These are phyloP conservation scores for Schrankia costaestrigalis DNA, from an alignment of 2,888 invertebrate species.

Conservation along the genomic window DNA sequence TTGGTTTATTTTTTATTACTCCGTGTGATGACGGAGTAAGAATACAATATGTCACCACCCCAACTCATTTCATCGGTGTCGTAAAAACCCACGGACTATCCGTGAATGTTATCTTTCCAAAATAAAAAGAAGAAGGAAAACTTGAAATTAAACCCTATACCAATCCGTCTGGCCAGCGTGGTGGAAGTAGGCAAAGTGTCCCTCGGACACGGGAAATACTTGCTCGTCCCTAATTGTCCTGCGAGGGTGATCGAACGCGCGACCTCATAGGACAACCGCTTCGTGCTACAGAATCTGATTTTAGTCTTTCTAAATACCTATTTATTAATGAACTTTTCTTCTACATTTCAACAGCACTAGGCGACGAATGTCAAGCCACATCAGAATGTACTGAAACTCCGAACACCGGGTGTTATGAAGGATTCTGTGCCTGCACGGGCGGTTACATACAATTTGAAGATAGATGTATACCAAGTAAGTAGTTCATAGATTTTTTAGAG, in stretches of 20 bases:
- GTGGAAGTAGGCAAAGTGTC: too few relatives aligned
- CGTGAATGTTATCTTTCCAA: too few relatives aligned
- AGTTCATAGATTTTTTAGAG: background rate
- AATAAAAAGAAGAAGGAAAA: too few relatives aligned
- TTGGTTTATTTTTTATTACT: background rate
- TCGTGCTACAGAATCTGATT: background rate
- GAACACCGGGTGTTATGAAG: slow-evolving; percentile 42
- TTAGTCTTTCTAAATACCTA: background rate
- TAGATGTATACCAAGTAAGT: slow-evolving; percentile 60
- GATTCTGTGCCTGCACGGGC: slow-evolving; percentile 36
- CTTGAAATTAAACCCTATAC: too few relatives aligned
- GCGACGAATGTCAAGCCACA: slow-evolving; percentile 51
- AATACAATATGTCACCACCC: too few relatives aligned
- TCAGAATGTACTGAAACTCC: slow-evolving; percentile 51
- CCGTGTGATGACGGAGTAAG: background rate
- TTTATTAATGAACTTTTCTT: background rate
- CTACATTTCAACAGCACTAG: slow-evolving; percentile 40
- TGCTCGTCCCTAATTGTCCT: too few relatives aligned
- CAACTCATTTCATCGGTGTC: background rate
- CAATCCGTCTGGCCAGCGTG: too few relatives aligned
- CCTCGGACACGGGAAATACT: too few relatives aligned
- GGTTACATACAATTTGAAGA: slow-evolving; percentile 45
- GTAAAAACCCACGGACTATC: too few relatives aligned
- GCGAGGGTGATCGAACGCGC: background rate
- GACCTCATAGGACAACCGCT: background rate